These are phyloP conservation scores for Phymanthus crucifer DNA, from an alignment of 92 coral and sea anemone species.

Conservation along the genomic window DNA sequence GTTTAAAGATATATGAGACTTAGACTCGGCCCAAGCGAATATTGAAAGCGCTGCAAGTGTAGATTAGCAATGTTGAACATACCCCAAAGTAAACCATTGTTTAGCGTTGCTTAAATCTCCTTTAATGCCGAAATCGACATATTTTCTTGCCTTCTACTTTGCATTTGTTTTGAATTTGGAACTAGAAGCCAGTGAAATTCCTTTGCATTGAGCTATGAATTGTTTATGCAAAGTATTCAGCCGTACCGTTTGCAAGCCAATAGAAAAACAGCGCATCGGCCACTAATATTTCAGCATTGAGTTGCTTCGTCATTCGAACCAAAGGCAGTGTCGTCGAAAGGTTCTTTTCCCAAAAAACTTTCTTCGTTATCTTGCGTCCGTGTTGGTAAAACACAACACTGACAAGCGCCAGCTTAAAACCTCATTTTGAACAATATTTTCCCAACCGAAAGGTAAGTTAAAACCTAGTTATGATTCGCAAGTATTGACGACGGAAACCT, in stretches of 20 bases:
- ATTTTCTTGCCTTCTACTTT: neutral
- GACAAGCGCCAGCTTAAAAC: constrained; percentile 13
- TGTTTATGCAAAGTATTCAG: constrained; percentile 15
- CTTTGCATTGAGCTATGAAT: neutral
- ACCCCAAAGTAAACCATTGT: neutral
- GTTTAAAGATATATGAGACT: neutral
- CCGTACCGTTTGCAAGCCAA: constrained; percentile 10
- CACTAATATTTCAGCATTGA: constrained; percentile 16
- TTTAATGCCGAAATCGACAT: constrained; percentile 20
- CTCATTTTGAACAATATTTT: neutral
- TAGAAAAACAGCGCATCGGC: constrained; percentile 6
- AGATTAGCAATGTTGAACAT: neutral
- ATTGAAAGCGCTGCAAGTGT: neutral
- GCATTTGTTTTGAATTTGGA: constrained; percentile 1
- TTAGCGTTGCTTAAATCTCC: neutral
- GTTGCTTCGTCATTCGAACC: neutral
- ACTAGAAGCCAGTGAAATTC: neutral
- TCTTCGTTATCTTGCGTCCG: neutral
- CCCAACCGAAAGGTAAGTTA: constrained; percentile 14
- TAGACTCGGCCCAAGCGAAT: neutral
- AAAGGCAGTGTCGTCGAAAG: neutral
- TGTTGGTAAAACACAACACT: neutral
- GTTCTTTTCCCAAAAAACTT: neutral
- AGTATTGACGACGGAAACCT: constrained; percentile 37
- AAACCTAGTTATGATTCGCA: constrained; percentile 22